Base-by-base conservation (phyloP, 1,140 invertebrate genomes). In the Teleopsis dalmanni region DNA sequence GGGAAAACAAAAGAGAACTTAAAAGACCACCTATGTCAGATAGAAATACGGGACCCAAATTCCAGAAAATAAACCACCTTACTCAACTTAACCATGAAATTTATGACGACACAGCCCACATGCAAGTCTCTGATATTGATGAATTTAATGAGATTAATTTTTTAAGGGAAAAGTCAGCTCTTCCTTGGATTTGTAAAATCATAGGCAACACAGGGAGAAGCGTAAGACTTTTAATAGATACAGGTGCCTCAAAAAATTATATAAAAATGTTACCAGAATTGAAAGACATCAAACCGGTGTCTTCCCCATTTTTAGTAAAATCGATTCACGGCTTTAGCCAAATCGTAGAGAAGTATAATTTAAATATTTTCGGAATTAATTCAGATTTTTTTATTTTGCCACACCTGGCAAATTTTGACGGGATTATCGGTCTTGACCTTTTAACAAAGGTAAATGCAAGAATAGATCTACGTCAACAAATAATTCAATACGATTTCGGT, bases 181-280 rank as follows among this genome's bases (percentile, higher is more conserved):
- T 50, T 10, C 48, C 43, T 14, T 51, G 29, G 25, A 26, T 54
- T 18, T 42, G 29, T n/a, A 44, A 47, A 10, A 49, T 26, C 19
- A 11, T 52, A 37, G 46, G n/a, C n/a, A n/a, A n/a, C n/a, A n/a
- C 41, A 48, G 53, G 50, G 22, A 29, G 22, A 16, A 44, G 36
- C 45, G 46, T 55, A n/a, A 47, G 40, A 49, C 26, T 55, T 10
- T 42, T 55, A 14, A 52, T 52, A n/a, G 50, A 55, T 22, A 50
- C 54, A 11, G 47, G 40, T 11, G 34, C 29, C 25, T 48, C 53
- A 14, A 51, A 54, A 36, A 54, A 48, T 46, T 54, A 48, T 19
- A 48, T 48, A 18, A 41, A 35, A 37, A 29, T 16, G 14, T 26
- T 47, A n/a, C 25, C 11, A 16, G 25, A 18, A 10, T 14, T 52